Conservation (phyloP, 2,888 invertebrate species). For the Philereme transversata region DNA sequence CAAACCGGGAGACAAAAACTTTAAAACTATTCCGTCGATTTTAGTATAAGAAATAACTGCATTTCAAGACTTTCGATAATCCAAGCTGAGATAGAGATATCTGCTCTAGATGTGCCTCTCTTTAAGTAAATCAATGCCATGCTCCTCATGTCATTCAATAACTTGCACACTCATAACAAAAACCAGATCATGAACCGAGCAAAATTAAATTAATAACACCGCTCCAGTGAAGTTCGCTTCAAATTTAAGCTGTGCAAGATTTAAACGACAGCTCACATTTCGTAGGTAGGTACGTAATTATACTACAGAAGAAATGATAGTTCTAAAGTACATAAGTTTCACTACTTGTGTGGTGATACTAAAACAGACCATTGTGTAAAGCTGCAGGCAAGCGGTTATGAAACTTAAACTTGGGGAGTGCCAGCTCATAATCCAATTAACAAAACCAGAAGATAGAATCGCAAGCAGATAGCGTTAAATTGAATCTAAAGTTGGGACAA, state of each 20-base stretch:
- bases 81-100: too few species aligned
- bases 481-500: neutral
- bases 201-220: constrained; percentile 74
- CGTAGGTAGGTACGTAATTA: constrained; percentile 75
- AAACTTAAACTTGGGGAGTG: neutral
- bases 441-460: neutral
- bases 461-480: neutral
- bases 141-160: constrained; percentile 2
- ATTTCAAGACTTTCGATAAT: too few species aligned
- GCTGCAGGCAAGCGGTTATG: neutral
- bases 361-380: neutral
- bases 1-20: too few species aligned
- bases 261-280: constrained; percentile 79
- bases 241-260: constrained; percentile 80
- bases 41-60: too few species aligned
- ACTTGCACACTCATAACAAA: constrained; percentile 22
- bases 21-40: too few species aligned
- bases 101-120: too few species aligned
- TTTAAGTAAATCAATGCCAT: neutral
- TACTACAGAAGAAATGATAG: constrained; percentile 46
- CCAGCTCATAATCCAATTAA: neutral
- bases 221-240: constrained; percentile 68
- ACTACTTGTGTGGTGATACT: neutral
- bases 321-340: constrained; percentile 5
- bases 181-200: constrained; percentile 49